Conservation (phyloP, 1,140 invertebrate species). For the Drosophila lacertosa region DNA sequence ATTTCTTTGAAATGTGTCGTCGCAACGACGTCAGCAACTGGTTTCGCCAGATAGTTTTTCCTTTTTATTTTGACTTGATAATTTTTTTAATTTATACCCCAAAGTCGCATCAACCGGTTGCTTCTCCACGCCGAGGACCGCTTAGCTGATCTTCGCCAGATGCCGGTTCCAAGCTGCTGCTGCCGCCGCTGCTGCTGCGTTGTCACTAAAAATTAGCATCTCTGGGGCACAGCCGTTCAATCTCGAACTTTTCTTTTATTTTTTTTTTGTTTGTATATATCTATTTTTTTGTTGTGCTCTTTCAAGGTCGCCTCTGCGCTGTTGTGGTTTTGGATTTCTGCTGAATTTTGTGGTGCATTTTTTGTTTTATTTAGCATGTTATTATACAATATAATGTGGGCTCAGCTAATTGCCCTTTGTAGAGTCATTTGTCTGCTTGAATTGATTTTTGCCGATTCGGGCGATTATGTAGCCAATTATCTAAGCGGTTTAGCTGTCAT, state of each 20-base stretch:
- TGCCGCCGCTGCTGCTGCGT: conserved; percentile 26
- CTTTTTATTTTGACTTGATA: conserved; percentile 43
- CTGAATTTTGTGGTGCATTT: conserved; percentile 38
- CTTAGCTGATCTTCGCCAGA: conserved; percentile 37
- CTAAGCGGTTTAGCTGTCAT: conserved; percentile 2
- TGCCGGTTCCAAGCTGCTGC: conserved; percentile 36
- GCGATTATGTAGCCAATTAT: conserved; percentile 16
- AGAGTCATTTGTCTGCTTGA: conserved; percentile 13
- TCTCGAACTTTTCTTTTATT: conserved; percentile 50
- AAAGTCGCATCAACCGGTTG: conserved; percentile 62
- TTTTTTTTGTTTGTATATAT: conserved; percentile 15
- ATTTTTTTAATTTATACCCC: conserved; percentile 55
- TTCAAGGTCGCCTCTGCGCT: conserved; percentile 39
- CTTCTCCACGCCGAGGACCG: conserved; percentile 31
- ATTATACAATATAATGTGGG: conserved; percentile 26
- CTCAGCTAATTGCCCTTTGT: conserved; percentile 1
- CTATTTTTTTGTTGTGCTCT: conserved; percentile 21
- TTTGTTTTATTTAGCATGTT: conserved; percentile 17
- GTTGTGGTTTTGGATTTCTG: conserved; percentile 17
- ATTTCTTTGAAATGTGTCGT: conserved; percentile 55
- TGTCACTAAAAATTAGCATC: conserved; percentile 75
- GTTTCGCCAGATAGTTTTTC: conserved; percentile 51
- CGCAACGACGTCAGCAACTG: conserved; percentile 66
- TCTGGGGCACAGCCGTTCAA: conserved; percentile 20
- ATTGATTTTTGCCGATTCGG: conserved; percentile 6